phyloP scores from a whole-genome alignment of 2,888 invertebrate species.

The Netelia virgata region DNA sequence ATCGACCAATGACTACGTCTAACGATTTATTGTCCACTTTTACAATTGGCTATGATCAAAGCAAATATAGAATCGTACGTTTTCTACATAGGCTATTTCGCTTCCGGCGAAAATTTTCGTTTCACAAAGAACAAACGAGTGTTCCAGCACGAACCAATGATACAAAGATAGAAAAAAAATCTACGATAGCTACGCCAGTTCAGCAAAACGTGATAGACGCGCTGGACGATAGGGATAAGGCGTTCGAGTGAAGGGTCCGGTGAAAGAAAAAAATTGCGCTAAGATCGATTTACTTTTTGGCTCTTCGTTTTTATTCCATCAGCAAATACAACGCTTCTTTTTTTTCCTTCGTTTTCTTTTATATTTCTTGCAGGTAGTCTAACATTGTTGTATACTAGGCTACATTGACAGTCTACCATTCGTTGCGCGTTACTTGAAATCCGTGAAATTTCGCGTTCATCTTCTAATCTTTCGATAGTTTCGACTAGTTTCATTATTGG shows the following conservation, averaged over 20 bases:
- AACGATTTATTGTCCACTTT: too few relatives aligned
- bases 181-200: background rate
- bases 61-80: background rate
- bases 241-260: constrained; percentile 73
- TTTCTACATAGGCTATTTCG: background rate
- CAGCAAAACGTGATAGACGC: background rate
- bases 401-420: constrained; percentile 72
- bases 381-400: constrained; percentile 74
- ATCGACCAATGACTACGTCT: too few relatives aligned
- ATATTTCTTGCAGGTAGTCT: constrained; percentile 58
- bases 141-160: background rate
- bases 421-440: constrained; percentile 45
- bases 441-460: constrained; percentile 34
- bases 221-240: constrained; percentile 70
- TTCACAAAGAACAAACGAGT: background rate
- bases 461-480: constrained; percentile 7
- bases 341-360: constrained; percentile 62
- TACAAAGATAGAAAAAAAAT: background rate
- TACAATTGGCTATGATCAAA: too few relatives aligned
- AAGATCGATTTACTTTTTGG: constrained; percentile 78
- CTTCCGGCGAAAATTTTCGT: background rate
- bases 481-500: constrained; percentile 21
- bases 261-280: constrained; percentile 79
- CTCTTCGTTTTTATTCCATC: constrained; percentile 76
- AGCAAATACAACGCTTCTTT: constrained; percentile 79